Base-by-base conservation (phyloP, 2,888 invertebrate species). In the Lasioglossum zephyrum region DNA sequence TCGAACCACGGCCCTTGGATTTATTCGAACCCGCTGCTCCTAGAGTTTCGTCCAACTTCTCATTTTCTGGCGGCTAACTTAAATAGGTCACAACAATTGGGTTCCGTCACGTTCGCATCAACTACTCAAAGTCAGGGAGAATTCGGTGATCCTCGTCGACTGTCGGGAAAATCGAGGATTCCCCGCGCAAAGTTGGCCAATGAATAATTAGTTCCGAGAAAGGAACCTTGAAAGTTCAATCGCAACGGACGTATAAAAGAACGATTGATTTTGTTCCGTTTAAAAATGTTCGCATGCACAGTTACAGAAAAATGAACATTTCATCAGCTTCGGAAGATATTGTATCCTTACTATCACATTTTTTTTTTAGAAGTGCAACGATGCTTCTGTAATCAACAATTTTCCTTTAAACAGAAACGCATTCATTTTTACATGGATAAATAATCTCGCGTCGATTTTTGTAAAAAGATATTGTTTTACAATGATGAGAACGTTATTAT, bases 21-120 rank as follows among this genome's bases (percentile, higher is more conserved):
- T 31, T 31, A 63, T 63, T 63, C 6, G 60, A 26, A 16, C 60
- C 60, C 60, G 26, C 60, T 63, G 60, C 26, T 31, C 9, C 60
- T 2, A 16, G 26, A 63, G 31, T 16, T 16, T 16, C 60, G 31
- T 31, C 31, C 26, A 16, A 63, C 60, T 63, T 63, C 60, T 63
- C 31, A 63, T 63, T 63, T 16, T 63, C 60, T 63, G 60, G 16
- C 60, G 31, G 60, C 60, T 63, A 63, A 63, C 60, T 63, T 63
- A 63, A 63, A 63, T 63, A 63, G 31, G 60, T 31, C 60, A 31
- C 60, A 63, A 31, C 60, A 63, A 63, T 63, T 31, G 31, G 31
- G 26, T 31, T 16, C 60, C 13, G 60, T 31, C 60, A 26, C 60
- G 60, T 63, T 63, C 60, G 60, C 60, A 31, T 31, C 16, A 31